phyloP scores from a whole-genome alignment of 2,888 invertebrate genomes.

The Nephrotoma flavescens region DNA sequence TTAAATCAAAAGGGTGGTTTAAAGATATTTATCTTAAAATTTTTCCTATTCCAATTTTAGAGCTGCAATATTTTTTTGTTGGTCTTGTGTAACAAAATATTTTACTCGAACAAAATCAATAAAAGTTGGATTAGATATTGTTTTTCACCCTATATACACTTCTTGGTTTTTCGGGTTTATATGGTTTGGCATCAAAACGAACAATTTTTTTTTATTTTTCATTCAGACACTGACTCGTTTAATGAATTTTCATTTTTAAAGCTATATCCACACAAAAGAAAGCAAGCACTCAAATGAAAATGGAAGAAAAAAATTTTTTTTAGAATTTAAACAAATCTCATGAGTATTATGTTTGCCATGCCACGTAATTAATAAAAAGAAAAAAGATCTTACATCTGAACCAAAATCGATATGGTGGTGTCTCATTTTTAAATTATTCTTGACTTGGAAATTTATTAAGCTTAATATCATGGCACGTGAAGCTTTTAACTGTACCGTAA shows the following conservation, averaged over 20 bases:
- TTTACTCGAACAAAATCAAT: not conserved
- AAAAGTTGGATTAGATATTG: not conserved
- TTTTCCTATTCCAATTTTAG: not conserved
- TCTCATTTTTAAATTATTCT: not conserved
- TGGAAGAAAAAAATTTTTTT: not conserved
- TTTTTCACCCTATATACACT: not conserved
- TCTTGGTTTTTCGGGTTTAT: not conserved
- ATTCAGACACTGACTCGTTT: not conserved
- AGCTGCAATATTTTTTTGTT: not conserved
- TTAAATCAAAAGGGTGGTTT: not conserved
- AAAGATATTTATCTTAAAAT: not conserved
- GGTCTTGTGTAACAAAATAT: not conserved
- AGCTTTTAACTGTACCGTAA: not conserved
- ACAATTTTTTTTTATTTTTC: not conserved
- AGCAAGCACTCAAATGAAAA: not conserved
- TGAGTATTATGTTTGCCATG: not conserved
- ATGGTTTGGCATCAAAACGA: not conserved
- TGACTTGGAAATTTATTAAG: not conserved
- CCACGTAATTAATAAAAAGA: not conserved
- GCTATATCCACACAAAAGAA: not conserved
- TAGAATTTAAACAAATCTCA: not conserved
- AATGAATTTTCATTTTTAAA: not conserved
- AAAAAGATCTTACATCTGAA: not conserved
- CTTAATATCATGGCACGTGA: not conserved
- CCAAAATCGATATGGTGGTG: not conserved